These are phyloP conservation scores for Astropecten irregularis DNA, from an alignment of 53 echinoderm and acorn worm genomes.

Conservation along the genomic window DNA sequence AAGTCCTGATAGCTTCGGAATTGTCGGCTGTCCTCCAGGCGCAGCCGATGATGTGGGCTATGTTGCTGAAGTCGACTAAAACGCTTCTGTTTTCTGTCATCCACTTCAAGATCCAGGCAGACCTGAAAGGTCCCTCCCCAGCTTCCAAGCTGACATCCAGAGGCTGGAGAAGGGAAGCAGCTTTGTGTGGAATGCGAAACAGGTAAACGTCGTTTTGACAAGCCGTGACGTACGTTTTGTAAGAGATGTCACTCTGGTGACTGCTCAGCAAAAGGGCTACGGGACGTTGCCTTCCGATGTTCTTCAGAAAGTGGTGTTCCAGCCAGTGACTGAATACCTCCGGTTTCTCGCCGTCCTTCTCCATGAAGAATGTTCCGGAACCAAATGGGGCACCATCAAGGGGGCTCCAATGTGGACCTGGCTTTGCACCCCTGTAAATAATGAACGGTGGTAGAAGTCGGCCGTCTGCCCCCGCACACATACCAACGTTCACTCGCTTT, in stretches of 20 bases:
- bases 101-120: conserved; percentile 38
- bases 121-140: conserved; percentile 20
- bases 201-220: conserved; percentile 54
- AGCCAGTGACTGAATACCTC: conserved; percentile 59
- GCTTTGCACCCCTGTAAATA: conserved; percentile 52
- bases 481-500: conserved; percentile 14
- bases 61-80: conserved; percentile 38
- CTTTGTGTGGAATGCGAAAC: conserved; percentile 46
- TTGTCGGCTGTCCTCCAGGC: conserved; percentile 55
- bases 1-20: conserved; percentile 24
- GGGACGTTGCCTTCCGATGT: conserved; percentile 48
- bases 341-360: conserved; percentile 40
- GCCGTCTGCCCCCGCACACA: conserved; percentile 58
- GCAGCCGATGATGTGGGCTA: conserved; percentile 38
- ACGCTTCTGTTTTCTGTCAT: conserved; percentile 33
- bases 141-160: not conserved
- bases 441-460: conserved; percentile 59
- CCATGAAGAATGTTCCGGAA: conserved; percentile 40
- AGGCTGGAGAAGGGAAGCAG: conserved; percentile 51
- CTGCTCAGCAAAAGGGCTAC: conserved; percentile 46
- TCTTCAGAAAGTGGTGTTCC: conserved; percentile 57
- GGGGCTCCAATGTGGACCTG: conserved; percentile 49
- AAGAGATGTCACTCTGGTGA: conserved; percentile 51
- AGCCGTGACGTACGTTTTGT: conserved; percentile 55
- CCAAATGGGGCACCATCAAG: conserved; percentile 50